Evolutionary conservation across 2,797 vertebrate species (phyloP), one percentile per base, ranked within the genome.

Genomic region (Garrulus glandarius): DNA sequence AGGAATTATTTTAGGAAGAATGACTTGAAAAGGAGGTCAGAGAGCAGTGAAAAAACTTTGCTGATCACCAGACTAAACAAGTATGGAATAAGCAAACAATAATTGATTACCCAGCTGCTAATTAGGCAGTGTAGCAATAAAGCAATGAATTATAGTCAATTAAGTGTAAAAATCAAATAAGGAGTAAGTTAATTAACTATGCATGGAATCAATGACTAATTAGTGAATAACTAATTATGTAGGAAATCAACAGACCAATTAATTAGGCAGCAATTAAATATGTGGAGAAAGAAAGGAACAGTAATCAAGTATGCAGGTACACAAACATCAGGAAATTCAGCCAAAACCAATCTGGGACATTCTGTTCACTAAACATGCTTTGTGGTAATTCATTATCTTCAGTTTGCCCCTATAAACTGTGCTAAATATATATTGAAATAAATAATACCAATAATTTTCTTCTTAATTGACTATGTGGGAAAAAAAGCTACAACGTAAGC

Each of bases 201-300:
- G 89, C 84, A 96, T 76, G 23, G 71, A 97, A 95, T 86, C 77
- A 78, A 93, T 87, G 84, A 92, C 91, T 95, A 96, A 95, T 93
- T 96, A 84, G 78, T 60, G 69, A 90, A 96, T 92, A 97, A 96
- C 95, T 96, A 95, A 97, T 94, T 95, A 94, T 5, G 46, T 41
- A 74, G 80, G 69, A 93, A 97, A 93, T 95, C 90, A 96, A 94
- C 84, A n/a, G 89, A 94, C 87, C 93, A 93, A 96, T 96, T 97
- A 96, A 97, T 96, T 96, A 96, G 88, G 70, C 69, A 93, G 87
- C 56, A 91, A 94, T 93, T 95, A 97, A 95, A 90, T 93, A 96
- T 78, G 80, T 60, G 46, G 71, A 87, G 56, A 92, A 96, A 93
- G 87, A 96, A 96, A 96, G 75, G 78, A 90, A 89, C 30, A 68